phyloP scores from a whole-genome alignment of 1,140 invertebrate genomes.

The Nixonia krombeini region DNA sequence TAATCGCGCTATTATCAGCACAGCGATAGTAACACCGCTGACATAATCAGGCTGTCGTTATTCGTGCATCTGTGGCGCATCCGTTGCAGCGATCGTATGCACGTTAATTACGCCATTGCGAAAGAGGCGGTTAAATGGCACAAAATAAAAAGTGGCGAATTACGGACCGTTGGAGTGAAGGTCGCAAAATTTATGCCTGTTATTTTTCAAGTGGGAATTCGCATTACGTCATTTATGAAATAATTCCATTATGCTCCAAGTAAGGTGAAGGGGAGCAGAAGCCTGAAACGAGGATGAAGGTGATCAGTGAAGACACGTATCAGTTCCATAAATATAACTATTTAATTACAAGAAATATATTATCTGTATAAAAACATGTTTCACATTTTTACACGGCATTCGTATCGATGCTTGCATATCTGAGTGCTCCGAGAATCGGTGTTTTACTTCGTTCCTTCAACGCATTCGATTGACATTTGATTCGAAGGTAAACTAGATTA shows the following conservation, averaged over 20 bases:
- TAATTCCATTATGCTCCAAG: no score
- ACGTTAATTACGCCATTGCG: not conserved
- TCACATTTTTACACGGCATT: conserved; percentile 32
- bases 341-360: conserved; percentile 31
- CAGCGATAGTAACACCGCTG: conserved; percentile 19
- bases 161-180: no score
- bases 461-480: conserved; percentile 34
- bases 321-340: conserved; percentile 28
- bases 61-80: conserved; percentile 2
- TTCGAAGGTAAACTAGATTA: conserved; percentile 32
- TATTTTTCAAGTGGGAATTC: no score
- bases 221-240: no score
- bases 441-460: conserved; percentile 23
- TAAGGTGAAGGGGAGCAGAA: no score
- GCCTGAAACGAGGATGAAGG: not conserved
- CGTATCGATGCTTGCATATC: conserved; percentile 20
- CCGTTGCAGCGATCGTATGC: not conserved
- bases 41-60: conserved; percentile 14
- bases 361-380: conserved; percentile 25
- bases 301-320: not conserved
- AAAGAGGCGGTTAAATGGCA: no score
- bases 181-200: no score
- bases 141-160: no score
- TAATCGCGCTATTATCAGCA: conserved; percentile 13
- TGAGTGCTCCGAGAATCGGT: no score